These are phyloP conservation scores for Rhodophaea formosa DNA, from an alignment of 2,888 invertebrate genomes.

Conservation along the genomic window DNA sequence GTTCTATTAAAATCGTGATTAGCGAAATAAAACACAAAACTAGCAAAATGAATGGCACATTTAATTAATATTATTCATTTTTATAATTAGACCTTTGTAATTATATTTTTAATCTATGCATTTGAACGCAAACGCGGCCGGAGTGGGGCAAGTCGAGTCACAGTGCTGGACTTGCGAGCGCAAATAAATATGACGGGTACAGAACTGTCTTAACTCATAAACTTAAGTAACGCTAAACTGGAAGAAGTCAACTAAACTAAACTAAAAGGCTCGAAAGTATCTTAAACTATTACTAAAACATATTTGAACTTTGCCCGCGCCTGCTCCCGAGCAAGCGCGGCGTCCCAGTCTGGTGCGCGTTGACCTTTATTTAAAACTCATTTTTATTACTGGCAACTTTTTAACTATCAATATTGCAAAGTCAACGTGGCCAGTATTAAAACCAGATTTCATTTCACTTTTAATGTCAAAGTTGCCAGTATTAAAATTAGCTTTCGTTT, in stretches of 20 bases:
- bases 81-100: constrained; percentile 80
- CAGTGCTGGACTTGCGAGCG: background rate
- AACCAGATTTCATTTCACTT: no score
- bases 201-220: constrained; percentile 41
- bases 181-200: constrained; percentile 1
- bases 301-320: constrained; percentile 43
- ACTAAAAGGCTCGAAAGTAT: constrained; percentile 43
- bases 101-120: constrained; percentile 72
- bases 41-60: constrained; percentile 83
- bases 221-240: constrained; percentile 71
- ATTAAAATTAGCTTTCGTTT: no score
- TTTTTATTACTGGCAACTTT: background rate
- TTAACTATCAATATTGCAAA: background rate
- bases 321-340: constrained; percentile 29
- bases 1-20: background rate
- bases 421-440: background rate
- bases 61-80: constrained; percentile 82
- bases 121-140: constrained; percentile 65
- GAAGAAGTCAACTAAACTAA: constrained; percentile 75
- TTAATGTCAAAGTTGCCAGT: no score
- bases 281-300: constrained; percentile 47
- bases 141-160: no score
- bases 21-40: constrained; percentile 70
- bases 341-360: background rate
- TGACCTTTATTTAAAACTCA: background rate